A percentile compares a stretch with the other conserved stretches of the same genome.
Evolutionary conservation across 2,797 vertebrate genomes (phyloP).

Genomic region (Neosalanx taihuensis): DNA sequence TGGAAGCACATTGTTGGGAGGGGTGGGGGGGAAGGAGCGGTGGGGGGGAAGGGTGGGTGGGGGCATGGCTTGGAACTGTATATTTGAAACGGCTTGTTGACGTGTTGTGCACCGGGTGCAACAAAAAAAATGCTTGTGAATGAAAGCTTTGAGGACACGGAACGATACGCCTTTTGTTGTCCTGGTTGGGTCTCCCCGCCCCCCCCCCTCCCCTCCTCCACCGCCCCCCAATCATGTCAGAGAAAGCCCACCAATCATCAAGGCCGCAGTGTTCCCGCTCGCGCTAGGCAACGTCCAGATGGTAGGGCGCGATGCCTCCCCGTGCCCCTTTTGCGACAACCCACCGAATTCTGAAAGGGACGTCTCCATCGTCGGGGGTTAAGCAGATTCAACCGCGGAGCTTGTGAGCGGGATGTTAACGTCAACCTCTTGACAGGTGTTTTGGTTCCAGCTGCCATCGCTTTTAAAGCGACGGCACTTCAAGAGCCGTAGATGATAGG

Average conservation of each 20-base stretch:
- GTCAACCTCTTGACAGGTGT: constrained; percentile 23
- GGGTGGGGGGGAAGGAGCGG: too few relatives aligned
- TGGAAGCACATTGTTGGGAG: constrained; percentile 2
- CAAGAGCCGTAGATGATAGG: not conserved
- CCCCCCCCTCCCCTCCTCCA: not conserved
- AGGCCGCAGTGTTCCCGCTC: constrained; percentile 3
- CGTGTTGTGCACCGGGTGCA: not conserved
- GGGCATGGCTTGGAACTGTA: not conserved
- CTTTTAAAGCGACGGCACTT: constrained; percentile 18
- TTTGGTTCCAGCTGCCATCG: constrained; percentile 17
- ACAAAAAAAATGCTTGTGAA: not conserved
- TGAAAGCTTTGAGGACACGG: not conserved
- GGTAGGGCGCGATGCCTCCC: constrained; percentile 18
- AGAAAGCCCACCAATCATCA: constrained; percentile 6
- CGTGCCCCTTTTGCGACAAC: constrained; percentile 13
- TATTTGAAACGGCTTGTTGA: constrained; percentile 1
- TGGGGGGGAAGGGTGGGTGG: too few relatives aligned
- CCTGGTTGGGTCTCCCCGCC: not conserved
- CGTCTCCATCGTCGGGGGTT: constrained; percentile 18
- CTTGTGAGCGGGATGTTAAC: constrained; percentile 26
- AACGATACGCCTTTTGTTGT: not conserved
- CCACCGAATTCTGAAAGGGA: constrained; percentile 21
- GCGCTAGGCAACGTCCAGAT: not conserved
- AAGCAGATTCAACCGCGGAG: constrained; percentile 13
- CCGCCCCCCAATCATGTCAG: not conserved